Conservation (phyloP, 2,888 invertebrate genomes). For the Orthosia gracilis region DNA sequence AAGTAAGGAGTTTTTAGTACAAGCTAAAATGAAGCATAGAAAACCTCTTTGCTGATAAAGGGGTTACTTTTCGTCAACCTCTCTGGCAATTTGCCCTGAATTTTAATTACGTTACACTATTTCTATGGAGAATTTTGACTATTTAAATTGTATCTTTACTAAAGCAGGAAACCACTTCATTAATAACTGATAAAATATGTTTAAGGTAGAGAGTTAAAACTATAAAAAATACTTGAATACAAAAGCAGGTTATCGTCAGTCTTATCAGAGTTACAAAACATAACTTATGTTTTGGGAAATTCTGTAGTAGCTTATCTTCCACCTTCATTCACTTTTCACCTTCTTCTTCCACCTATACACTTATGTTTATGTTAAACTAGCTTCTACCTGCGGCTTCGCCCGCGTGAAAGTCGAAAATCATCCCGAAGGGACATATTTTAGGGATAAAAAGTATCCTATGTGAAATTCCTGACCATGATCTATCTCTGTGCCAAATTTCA, state of each 20-base stretch:
- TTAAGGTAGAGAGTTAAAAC: constrained; percentile 13
- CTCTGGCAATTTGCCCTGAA: constrained; percentile 17
- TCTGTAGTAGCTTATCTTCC: constrained; percentile 36
- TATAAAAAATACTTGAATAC: constrained; percentile 39
- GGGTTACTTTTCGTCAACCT: not conserved
- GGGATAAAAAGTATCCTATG: too few relatives aligned
- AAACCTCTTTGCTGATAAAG: not conserved
- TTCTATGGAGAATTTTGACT: constrained; percentile 19
- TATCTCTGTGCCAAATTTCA: too few relatives aligned
- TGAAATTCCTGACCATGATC: too few relatives aligned
- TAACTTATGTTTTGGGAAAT: constrained; percentile 33
- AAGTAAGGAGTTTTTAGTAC: constrained; percentile 1
- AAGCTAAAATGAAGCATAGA: constrained; percentile 5
- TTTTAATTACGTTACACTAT: constrained; percentile 22
- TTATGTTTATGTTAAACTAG: not conserved
- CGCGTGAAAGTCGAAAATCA: too few relatives aligned
- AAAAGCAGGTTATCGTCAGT: constrained; percentile 24
- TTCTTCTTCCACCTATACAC: constrained; percentile 1
- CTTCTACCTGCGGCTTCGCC: too few relatives aligned
- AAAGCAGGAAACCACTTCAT: constrained; percentile 45
- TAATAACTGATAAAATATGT: constrained; percentile 29
- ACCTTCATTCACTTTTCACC: too few relatives aligned
- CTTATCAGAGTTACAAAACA: constrained; percentile 39
- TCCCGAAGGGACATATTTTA: too few relatives aligned
- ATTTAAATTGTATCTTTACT: constrained; percentile 22